Conservation (phyloP, 2,113 vertebrate species). For the Nothobranchius furzeri region DNA sequence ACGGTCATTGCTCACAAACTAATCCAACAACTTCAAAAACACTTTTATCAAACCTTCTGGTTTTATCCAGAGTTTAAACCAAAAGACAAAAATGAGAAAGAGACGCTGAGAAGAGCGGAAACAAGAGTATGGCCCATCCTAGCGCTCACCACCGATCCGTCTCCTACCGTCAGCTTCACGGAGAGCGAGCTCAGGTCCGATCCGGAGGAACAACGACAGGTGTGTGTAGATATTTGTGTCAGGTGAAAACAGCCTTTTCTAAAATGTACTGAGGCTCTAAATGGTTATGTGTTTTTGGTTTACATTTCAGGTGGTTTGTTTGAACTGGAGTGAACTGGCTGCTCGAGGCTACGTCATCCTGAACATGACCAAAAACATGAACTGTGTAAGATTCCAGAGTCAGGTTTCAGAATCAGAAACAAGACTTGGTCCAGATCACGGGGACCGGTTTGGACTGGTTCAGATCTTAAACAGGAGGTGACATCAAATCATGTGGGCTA, state of each 20-base stretch:
- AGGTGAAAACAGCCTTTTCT: background rate
- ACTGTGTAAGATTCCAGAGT: conserved; percentile 87
- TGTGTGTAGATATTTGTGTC: background rate
- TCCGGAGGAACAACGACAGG: conserved; percentile 36
- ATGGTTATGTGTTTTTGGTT: too few species aligned
- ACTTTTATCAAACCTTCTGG: background rate
- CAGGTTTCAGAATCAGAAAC: background rate
- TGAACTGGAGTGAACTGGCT: conserved; percentile 90
- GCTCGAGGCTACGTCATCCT: conserved; percentile 90
- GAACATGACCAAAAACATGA: conserved; percentile 91
- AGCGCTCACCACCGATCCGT: conserved; percentile 55
- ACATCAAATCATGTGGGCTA: too few species aligned
- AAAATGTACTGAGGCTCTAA: too few species aligned
- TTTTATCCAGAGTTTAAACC: conserved; percentile 7
- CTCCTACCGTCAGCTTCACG: conserved; percentile 48
- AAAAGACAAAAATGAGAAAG: conserved; percentile 25
- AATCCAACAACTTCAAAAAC: background rate
- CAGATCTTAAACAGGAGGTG: too few species aligned
- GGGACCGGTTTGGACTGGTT: too few species aligned
- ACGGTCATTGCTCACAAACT: too few species aligned
- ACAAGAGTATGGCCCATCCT: conserved; percentile 27
- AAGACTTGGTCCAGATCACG: too few species aligned
- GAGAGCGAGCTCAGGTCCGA: conserved; percentile 8
- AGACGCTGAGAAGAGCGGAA: conserved; percentile 11
- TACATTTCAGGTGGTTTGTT: conserved; percentile 86